Base-by-base conservation (phyloP, 2,797 vertebrate species). In the Pantherophis alleghaniensis region DNA sequence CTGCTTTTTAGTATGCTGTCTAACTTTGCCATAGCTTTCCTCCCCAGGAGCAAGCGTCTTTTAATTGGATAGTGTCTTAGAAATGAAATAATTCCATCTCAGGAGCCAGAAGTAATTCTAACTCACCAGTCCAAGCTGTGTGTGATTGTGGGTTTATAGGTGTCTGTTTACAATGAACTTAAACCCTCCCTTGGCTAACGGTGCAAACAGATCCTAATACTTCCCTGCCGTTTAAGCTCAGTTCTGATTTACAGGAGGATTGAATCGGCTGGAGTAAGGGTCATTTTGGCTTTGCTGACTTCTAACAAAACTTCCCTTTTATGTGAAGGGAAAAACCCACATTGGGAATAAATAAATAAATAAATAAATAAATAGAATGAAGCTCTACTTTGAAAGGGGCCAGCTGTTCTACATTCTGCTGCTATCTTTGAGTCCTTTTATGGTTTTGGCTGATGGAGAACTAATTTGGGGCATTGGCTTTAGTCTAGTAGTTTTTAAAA, bases 381-480 rank as follows among this genome's bases (percentile, higher is more conserved):
- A 79, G 26, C 22, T 57, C 69, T 57, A 14, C 56, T 32, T 89
- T 96, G 96, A 97, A 95, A 94, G 94, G 94, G 87, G 94, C 94
- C 95, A 97, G 95, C 95, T 96, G 96, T 95, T 96, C 95, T 87
- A 90, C 88, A 91, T 94, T 92, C 92, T 94, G 95, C 95, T 96
- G 95, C 96, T 96, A 90, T 96, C 95, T 95, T 51, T 95, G 95
- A 96, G 94, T 92, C 96, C 95, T 97, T 96, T 96, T 96, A 96
- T 96, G 94, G 95, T 94, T 96, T 91, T 96, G 94, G 93, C 95
- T 95, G 95, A 95, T 93, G 93, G 95, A 96, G 69, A 90, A 94
- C 91, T 94, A 94, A 94, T 96, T 96, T 93, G 95, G 96, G 95
- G 93, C 86, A 88, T 92, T 95, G 0, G 1, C 87, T 96, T 22